Conservation (phyloP, 2,888 invertebrate genomes). For the Watsonalla cultraria region DNA sequence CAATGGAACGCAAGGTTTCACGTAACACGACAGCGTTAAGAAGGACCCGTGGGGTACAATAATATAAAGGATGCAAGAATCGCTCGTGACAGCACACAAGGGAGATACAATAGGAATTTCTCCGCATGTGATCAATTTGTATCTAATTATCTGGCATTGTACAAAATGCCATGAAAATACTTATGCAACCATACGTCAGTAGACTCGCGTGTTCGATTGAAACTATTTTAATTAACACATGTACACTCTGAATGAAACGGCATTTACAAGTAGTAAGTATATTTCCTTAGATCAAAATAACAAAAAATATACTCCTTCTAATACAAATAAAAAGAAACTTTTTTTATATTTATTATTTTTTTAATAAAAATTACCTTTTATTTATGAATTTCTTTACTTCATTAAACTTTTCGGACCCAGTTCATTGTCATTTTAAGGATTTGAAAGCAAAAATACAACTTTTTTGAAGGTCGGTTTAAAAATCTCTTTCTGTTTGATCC, state of each 20-base stretch:
- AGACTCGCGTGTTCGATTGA: constrained; percentile 3
- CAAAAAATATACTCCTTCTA: too few relatives aligned
- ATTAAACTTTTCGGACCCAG: too few relatives aligned
- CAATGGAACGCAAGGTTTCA: constrained; percentile 26
- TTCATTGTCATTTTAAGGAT: too few relatives aligned
- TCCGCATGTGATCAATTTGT: constrained; percentile 1
- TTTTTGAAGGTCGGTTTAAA: too few relatives aligned
- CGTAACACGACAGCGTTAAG: background rate
- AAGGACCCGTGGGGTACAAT: background rate
- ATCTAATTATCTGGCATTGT: constrained; percentile 19
- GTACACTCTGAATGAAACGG: constrained; percentile 4
- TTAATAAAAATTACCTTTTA: too few relatives aligned
- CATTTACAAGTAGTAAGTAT: constrained; percentile 2
- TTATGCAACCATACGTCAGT: background rate
- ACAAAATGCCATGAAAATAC: constrained; percentile 19
- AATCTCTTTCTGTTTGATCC: too few relatives aligned
- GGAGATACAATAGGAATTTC: background rate
- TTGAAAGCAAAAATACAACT: too few relatives aligned
- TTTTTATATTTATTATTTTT: too few relatives aligned
- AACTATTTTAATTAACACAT: constrained; percentile 17
- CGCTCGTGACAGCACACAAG: constrained; percentile 22
- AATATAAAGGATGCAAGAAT: background rate
- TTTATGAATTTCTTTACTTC: too few relatives aligned
- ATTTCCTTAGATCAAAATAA: too few relatives aligned
- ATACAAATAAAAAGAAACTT: too few relatives aligned